Evolutionary conservation across 2,888 invertebrate species (phyloP).

Genomic region (Lycia hirtaria): DNA sequence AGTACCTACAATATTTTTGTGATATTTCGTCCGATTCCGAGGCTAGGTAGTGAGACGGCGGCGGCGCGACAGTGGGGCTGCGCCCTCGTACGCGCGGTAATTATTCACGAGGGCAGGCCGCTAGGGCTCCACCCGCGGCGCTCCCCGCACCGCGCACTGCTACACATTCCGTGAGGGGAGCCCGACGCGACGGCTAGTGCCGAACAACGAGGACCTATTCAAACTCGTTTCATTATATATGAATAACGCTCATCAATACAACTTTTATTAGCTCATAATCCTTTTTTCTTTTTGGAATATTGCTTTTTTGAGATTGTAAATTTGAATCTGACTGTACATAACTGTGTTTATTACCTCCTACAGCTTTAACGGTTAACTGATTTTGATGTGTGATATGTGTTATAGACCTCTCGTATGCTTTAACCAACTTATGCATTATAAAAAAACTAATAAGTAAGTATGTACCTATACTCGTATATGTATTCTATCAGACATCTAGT

Average conservation of each 20-base stretch:
- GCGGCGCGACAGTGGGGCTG: slow-evolving; percentile 56
- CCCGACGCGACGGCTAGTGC: slow-evolving; percentile 32
- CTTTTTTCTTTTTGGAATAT: neutral
- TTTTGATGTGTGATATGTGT: too few species aligned
- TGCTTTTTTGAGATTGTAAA: neutral
- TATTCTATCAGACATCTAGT: too few species aligned
- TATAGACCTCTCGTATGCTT: too few species aligned
- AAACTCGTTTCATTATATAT: slow-evolving; percentile 19
- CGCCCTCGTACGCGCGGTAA: slow-evolving; percentile 68
- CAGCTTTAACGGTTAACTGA: too few species aligned
- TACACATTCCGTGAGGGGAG: slow-evolving; percentile 31
- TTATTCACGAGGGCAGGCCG: slow-evolving; percentile 83
- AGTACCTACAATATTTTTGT: neutral
- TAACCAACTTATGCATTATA: too few species aligned
- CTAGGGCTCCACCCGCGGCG: slow-evolving; percentile 62
- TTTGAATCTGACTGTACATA: too few species aligned
- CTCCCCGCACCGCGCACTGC: slow-evolving; percentile 24
- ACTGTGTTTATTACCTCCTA: too few species aligned
- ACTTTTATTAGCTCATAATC: neutral
- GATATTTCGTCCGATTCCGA: slow-evolving; percentile 30
- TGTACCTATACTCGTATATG: too few species aligned
- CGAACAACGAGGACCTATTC: slow-evolving; percentile 12
- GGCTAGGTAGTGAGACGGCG: slow-evolving; percentile 39
- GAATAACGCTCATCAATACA: slow-evolving; percentile 4
- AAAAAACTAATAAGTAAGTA: too few species aligned